phyloP scores from a whole-genome alignment of 1,140 invertebrate genomes.

The Formica exsecta region DNA sequence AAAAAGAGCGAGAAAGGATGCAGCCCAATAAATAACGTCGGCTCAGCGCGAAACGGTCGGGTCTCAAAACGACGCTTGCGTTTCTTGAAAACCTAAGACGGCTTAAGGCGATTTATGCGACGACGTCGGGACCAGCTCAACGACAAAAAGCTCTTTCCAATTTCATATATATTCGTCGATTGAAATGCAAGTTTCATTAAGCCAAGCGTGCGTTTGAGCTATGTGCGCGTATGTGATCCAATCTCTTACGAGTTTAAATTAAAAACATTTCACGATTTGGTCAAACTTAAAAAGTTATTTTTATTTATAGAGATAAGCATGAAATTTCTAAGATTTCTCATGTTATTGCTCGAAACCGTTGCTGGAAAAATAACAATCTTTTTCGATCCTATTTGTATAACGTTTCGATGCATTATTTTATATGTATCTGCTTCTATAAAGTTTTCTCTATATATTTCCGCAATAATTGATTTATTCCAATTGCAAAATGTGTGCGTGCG shows the following conservation, averaged over 20 bases:
- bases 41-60: constrained; percentile 17
- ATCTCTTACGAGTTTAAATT: constrained; percentile 1
- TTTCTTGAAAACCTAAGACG: constrained; percentile 36
- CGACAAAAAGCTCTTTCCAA: constrained; percentile 33
- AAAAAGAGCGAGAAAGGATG: constrained; percentile 4
- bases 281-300: neutral
- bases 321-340: neutral
- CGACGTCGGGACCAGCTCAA: neutral
- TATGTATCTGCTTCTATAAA: neutral
- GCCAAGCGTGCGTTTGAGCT: neutral
- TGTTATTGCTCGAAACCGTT: neutral
- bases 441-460: neutral
- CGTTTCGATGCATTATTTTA: neutral
- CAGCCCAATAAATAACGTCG: constrained; percentile 39
- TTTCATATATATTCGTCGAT: constrained; percentile 5
- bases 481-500: constrained; percentile 17
- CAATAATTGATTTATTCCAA: constrained; percentile 24
- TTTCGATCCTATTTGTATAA: neutral
- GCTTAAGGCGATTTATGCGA: constrained; percentile 54
- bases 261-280: neutral
- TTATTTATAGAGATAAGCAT: neutral
- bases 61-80: constrained; percentile 10
- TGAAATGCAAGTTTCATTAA: neutral
- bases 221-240: no score
- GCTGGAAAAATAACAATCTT: constrained; percentile 3